These are phyloP conservation scores for Zophobas atratus DNA, from an alignment of 1,140 invertebrate genomes.

Conservation along the genomic window DNA sequence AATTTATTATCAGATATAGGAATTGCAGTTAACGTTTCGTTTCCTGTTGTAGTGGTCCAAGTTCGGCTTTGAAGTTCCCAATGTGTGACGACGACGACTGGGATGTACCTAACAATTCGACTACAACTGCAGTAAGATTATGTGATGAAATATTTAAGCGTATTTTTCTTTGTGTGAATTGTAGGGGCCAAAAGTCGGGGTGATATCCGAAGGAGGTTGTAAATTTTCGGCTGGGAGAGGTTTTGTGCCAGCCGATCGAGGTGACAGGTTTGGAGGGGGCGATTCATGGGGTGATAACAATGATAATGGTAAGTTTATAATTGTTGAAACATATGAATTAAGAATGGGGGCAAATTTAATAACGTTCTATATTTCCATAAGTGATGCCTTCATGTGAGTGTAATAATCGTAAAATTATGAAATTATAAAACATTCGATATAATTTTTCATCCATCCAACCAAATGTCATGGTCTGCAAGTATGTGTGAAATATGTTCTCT, in stretches of 20 bases:
- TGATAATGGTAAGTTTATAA: conserved; percentile 11
- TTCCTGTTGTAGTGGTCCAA: neutral
- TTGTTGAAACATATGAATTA: no score
- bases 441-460: no score
- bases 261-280: conserved; percentile 1
- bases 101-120: conserved; percentile 9
- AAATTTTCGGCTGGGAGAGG: conserved; percentile 60
- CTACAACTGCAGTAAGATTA: neutral
- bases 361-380: no score
- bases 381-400: no score
- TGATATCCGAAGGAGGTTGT: conserved; percentile 57
- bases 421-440: no score
- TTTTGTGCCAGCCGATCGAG: conserved; percentile 52
- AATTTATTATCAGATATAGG: neutral
- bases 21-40: neutral
- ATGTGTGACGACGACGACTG: conserved; percentile 44
- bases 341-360: no score
- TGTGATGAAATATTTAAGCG: neutral
- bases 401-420: no score
- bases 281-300: conserved; percentile 45
- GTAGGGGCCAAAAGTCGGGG: conserved; percentile 31
- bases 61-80: neutral
- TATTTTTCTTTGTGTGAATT: neutral
- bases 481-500: no score
- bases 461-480: no score